These are phyloP conservation scores for Arrhopalites spinosus DNA, from an alignment of 2,888 invertebrate genomes.

Conservation along the genomic window DNA sequence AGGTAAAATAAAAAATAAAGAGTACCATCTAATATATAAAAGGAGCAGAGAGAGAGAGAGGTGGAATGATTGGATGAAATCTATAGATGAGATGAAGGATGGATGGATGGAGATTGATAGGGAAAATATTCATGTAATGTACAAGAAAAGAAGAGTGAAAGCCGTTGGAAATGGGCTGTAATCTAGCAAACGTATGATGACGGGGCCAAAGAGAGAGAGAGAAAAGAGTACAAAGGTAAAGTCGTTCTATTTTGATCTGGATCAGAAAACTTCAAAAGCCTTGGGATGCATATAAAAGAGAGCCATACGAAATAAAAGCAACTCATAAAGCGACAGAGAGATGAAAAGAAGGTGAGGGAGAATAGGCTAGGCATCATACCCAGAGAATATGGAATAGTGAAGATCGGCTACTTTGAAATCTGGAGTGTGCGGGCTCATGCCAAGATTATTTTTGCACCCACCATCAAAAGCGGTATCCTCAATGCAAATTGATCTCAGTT, in stretches of 20 bases:
- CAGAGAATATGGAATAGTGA: background rate
- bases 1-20: background rate
- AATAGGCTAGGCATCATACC: background rate
- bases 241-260: conserved; percentile 49
- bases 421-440: conserved; percentile 42
- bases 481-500: conserved; percentile 54
- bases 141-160: conserved; percentile 1
- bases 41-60: background rate
- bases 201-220: conserved; percentile 10
- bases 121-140: conserved; percentile 16
- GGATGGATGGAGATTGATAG: conserved; percentile 15
- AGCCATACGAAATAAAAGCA: conserved; percentile 12
- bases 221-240: conserved; percentile 34
- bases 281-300: conserved; percentile 23
- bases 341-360: conserved; percentile 26
- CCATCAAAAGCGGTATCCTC: conserved; percentile 52
- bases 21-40: background rate
- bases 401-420: conserved; percentile 40
- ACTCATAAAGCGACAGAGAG: conserved; percentile 2
- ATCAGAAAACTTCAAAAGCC: conserved; percentile 51
- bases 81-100: conserved; percentile 13
- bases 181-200: conserved; percentile 41
- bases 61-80: conserved; percentile 22
- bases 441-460: conserved; percentile 54
- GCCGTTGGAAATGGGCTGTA: conserved; percentile 20